Conservation (phyloP, 2,888 invertebrate species). For the Chaitophorus viminalis region DNA sequence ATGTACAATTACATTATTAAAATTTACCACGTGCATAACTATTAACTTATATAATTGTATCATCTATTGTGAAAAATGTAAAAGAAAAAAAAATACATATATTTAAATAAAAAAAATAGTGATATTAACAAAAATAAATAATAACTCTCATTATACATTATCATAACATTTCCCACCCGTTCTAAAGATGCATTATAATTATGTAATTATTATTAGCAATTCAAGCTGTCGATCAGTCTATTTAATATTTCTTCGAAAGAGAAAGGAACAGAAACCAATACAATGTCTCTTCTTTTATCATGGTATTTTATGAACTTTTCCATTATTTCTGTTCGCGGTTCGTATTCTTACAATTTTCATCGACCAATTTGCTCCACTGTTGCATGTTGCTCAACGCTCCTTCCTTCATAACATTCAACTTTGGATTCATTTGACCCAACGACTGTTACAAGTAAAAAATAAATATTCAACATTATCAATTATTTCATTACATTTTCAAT, state of each 20-base stretch:
- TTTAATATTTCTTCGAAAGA: neutral
- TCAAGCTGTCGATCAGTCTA: conserved; percentile 42
- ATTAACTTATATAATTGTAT: conserved; percentile 4
- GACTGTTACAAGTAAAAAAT: conserved; percentile 66
- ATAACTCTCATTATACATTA: neutral
- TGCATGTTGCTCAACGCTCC: conserved; percentile 69
- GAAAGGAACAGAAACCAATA: neutral
- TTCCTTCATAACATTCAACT: conserved; percentile 68
- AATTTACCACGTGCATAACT: conserved; percentile 20
- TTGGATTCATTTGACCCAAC: conserved; percentile 68
- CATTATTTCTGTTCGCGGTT: conserved; percentile 39
- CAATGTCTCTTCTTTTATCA: neutral
- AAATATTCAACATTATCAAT: neutral
- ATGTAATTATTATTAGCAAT: neutral
- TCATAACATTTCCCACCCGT: neutral
- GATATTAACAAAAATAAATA: neutral
- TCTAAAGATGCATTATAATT: neutral
- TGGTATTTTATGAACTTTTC: neutral
- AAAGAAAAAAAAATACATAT: conserved; percentile 31
- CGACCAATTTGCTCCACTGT: conserved; percentile 68
- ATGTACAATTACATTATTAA: conserved; percentile 26
- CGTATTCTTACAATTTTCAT: conserved; percentile 32
- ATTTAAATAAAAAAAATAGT: neutral
- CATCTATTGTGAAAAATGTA: conserved; percentile 35
- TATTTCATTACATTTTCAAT: too few relatives aligned